These are phyloP conservation scores for Neopipo cinnamomea DNA, from an alignment of 2,113 vertebrate genomes.

Conservation along the genomic window DNA sequence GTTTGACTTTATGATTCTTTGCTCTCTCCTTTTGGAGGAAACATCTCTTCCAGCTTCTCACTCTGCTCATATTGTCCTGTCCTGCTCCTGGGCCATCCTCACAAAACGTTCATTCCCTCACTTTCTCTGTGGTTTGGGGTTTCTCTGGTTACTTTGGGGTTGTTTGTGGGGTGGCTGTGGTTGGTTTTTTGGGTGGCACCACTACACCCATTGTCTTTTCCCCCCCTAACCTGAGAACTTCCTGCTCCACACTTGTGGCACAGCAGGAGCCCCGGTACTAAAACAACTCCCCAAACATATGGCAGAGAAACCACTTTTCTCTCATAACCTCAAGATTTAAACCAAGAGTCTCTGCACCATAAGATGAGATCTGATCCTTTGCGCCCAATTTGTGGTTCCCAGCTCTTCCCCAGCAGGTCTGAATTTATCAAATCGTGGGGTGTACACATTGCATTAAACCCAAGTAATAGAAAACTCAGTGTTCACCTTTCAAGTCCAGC, in stretches of 20 bases:
- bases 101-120: neutral
- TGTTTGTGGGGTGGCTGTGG: neutral
- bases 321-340: neutral
- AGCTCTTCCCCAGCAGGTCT: slow-evolving; percentile 9
- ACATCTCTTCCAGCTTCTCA: neutral
- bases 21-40: neutral
- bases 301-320: neutral
- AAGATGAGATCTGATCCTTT: neutral
- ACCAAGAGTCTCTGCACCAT: neutral
- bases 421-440: slow-evolving; percentile 17
- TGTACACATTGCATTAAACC: slow-evolving; percentile 25
- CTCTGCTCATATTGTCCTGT: neutral
- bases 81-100: neutral
- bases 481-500: slow-evolving; percentile 18
- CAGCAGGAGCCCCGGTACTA: neutral
- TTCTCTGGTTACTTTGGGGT: neutral
- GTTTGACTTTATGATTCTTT: neutral
- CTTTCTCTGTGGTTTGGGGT: neutral
- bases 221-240: neutral
- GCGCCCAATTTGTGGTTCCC: neutral
- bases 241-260: neutral
- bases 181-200: neutral
- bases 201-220: neutral
- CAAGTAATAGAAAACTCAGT: slow-evolving; percentile 47
- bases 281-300: neutral